Percentiles rank a stretch among this genome's conserved stretches.
Conservation (phyloP, 1,140 invertebrate species). For the Ceratina japonica region DNA sequence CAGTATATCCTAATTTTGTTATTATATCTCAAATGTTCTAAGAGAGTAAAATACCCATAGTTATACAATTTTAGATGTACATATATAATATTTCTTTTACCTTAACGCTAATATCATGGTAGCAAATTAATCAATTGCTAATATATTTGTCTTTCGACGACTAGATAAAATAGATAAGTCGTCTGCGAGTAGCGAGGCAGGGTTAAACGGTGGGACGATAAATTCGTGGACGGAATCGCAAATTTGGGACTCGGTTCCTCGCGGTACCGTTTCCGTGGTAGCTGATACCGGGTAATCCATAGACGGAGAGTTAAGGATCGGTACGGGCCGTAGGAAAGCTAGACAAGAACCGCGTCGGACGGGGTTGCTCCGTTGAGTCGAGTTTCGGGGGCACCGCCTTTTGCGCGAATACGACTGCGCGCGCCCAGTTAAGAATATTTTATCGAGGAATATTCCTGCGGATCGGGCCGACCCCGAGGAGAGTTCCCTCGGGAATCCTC, state of each 20-base stretch:
- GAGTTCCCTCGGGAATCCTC: conserved; percentile 56
- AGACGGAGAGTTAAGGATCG: conserved; percentile 50
- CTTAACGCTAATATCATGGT: too few species aligned
- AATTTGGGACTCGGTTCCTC: background rate
- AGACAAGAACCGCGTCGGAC: conserved; percentile 34
- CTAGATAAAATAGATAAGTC: background rate
- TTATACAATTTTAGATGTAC: too few species aligned
- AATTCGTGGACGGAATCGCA: background rate
- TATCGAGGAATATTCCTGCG: conserved; percentile 67
- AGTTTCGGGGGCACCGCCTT: conserved; percentile 50
- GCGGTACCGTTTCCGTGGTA: background rate
- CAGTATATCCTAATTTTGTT: too few species aligned
- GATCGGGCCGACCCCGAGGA: conserved; percentile 14
- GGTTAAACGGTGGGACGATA: background rate
- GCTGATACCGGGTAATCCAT: conserved; percentile 25
- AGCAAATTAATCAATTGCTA: too few species aligned
- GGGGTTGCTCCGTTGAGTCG: conserved; percentile 41
- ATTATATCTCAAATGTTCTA: too few species aligned
- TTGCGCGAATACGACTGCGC: conserved; percentile 51
- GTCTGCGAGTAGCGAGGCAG: background rate
- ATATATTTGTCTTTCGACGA: background rate
- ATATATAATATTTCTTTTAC: too few species aligned
- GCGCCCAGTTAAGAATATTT: conserved; percentile 67
- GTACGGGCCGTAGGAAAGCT: conserved; percentile 29
- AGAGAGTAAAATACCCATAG: too few species aligned